Conservation (phyloP, 2,888 invertebrate species). For the Papilio gigon region DNA sequence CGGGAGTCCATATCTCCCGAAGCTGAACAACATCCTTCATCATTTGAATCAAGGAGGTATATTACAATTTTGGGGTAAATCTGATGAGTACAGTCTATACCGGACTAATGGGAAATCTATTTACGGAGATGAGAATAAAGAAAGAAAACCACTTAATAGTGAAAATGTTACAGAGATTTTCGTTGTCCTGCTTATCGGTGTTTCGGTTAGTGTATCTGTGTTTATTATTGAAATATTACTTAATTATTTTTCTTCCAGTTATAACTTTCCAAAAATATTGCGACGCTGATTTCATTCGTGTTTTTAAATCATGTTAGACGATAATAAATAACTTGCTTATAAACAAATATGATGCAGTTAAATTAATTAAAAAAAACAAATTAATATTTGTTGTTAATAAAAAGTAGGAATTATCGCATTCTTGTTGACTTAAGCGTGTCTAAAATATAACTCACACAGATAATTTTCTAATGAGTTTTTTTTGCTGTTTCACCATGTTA, state of each 20-base stretch:
- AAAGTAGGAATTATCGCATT: background rate
- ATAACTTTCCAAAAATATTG: background rate
- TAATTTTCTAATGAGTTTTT: background rate
- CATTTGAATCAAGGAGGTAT: slow-evolving; percentile 80
- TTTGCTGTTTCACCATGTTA: background rate
- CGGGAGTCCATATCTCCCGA: slow-evolving; percentile 81
- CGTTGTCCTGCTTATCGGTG: slow-evolving; percentile 60
- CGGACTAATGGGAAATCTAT: slow-evolving; percentile 49
- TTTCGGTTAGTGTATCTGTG: slow-evolving; percentile 55
- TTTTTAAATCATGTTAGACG: background rate
- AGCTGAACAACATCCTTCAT: slow-evolving; percentile 71
- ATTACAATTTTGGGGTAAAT: slow-evolving; percentile 65
- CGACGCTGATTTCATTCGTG: background rate
- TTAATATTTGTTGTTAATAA: background rate
- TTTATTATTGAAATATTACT: slow-evolving; percentile 58
- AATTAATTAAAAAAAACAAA: background rate
- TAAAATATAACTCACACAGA: background rate
- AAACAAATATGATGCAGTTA: background rate
- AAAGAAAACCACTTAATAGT: slow-evolving; percentile 66
- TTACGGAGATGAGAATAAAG: slow-evolving; percentile 53
- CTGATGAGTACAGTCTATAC: slow-evolving; percentile 59
- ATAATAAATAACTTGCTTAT: background rate
- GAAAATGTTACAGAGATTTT: slow-evolving; percentile 76
- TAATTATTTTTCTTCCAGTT: background rate
- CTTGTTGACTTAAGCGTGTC: background rate